These are phyloP conservation scores for Pocillopora verrucosa DNA, from an alignment of 64 coral and sea anemone species.

Conservation along the genomic window DNA sequence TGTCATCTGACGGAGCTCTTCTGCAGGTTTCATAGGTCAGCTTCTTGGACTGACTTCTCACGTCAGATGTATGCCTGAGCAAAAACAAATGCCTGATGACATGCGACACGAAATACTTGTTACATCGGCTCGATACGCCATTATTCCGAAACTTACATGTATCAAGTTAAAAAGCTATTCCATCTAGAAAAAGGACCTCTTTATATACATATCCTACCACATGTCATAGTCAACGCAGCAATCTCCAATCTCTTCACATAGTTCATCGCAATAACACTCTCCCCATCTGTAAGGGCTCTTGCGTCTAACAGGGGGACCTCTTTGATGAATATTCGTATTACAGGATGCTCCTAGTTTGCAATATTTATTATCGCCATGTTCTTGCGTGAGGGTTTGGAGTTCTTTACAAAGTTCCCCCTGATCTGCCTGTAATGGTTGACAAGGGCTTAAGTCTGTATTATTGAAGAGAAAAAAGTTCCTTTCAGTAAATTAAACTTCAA, in stretches of 20 bases:
- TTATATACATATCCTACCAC: background rate
- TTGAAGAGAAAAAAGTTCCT: too few relatives aligned
- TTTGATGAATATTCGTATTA: background rate
- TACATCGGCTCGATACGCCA: too few relatives aligned
- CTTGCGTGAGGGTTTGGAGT: background rate
- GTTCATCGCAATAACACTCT: background rate
- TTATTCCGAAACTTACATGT: too few relatives aligned
- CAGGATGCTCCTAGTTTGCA: background rate
- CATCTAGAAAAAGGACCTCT: too few relatives aligned
- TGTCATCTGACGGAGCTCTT: too few relatives aligned
- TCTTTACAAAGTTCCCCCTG: background rate
- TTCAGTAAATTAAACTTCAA: too few relatives aligned
- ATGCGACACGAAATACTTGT: too few relatives aligned
- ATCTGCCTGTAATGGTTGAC: background rate
- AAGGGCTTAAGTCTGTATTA: background rate
- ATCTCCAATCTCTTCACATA: background rate
- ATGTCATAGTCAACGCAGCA: background rate
- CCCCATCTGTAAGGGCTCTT: background rate
- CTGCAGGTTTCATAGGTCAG: too few relatives aligned
- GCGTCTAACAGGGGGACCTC: background rate
- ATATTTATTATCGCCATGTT: background rate
- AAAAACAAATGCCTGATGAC: too few relatives aligned
- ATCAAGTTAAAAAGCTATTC: too few relatives aligned
- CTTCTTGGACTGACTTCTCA: too few relatives aligned
- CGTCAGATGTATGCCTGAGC: too few relatives aligned